Percentiles rank a stretch among this genome's conserved stretches.
phyloP scores from a whole-genome alignment of 2,888 invertebrate genomes.

The Ferrisia virgata region DNA sequence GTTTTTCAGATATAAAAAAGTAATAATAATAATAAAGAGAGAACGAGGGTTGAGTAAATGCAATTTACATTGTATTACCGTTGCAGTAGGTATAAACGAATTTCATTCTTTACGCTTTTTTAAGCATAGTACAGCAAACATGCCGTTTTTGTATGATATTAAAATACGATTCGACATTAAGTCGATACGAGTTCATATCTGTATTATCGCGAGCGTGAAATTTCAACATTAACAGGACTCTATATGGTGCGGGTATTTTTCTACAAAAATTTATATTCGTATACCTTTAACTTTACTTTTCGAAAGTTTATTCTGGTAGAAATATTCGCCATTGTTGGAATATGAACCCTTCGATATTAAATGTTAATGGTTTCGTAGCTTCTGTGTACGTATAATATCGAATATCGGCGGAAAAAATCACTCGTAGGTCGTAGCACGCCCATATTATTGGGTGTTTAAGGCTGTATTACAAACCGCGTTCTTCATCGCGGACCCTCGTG shows the following conservation, averaged over 20 bases:
- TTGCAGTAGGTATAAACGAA: conserved; percentile 18
- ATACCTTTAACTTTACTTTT: neutral
- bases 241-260: neutral
- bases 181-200: neutral
- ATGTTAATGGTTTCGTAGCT: conserved; percentile 6
- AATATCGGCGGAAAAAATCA: neutral
- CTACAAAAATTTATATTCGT: neutral
- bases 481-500: neutral
- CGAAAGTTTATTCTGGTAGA: neutral
- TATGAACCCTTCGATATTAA: conserved; percentile 31
- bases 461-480: neutral
- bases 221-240: neutral
- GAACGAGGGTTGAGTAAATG: neutral
- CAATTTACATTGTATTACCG: neutral
- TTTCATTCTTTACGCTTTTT: conserved; percentile 1
- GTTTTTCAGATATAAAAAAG: neutral
- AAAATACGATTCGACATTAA: conserved; percentile 28
- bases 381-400: neutral
- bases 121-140: neutral
- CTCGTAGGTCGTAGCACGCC: neutral
- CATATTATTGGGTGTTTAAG: neutral
- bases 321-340: neutral
- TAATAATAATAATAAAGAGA: neutral
- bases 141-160: neutral
- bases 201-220: neutral